Evolutionary conservation across 2,113 vertebrate genomes (phyloP), one percentile per base, ranked within the genome.

Genomic region (Oryzias woworae): DNA sequence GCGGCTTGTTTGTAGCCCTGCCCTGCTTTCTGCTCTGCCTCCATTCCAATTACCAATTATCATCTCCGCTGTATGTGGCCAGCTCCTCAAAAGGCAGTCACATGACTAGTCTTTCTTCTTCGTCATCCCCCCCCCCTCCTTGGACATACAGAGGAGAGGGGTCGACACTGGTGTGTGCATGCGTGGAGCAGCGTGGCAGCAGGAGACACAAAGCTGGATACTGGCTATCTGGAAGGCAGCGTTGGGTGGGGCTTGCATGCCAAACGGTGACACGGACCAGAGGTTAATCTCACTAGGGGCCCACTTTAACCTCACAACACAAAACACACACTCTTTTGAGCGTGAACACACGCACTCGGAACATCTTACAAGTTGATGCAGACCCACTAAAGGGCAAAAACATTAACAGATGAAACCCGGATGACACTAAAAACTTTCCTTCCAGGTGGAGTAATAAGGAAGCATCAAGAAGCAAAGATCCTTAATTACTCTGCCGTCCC

Each of bases 161-260:
- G 61, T 48, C 8, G 47, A 18, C 7, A 7, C 47, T 48, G n/a
- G n/a, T 68, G 23, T 18, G 58, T 41, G 58, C 17, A 70, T 15
- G 56, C 63, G 26, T 58, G 75, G 64, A 15, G 45, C n/a, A 66
- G 77, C 84, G 84, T 85, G 72, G 71, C 87, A 89, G 83, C 84
- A 85, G 82, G 77, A 93, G 82, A 93, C 93, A 95, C 93, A 95
- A 95, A 94, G 90, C 87, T 85, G 73, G 87, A 90, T 92, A 90
- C 82, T 86, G 89, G 86, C 89, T 87, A 89, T 90, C 90, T 88
- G 78, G 82, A 28, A 81, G 87, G 85, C 82, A 78, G 84, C 72
- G 90, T 88, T 79, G 90, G 91, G 92, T 90, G 90, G 89, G 90
- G 91, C 89, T 85, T 90, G 84, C 86, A 90, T 91, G 89, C 90